phyloP scores from a whole-genome alignment of 2,797 vertebrate genomes.

The Tamandua tetradactyla region DNA sequence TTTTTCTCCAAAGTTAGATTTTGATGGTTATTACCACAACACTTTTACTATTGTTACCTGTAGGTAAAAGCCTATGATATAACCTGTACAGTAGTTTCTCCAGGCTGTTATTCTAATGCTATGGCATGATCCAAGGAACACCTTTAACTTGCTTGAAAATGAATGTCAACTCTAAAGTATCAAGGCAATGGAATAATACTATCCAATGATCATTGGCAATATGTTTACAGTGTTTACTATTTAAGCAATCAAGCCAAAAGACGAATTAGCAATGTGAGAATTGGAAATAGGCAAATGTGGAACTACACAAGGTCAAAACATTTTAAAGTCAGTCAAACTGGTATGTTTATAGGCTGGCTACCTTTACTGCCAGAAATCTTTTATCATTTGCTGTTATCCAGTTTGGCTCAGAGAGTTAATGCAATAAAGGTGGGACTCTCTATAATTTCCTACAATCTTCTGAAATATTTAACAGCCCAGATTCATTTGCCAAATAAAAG shows the following conservation, averaged over 20 bases:
- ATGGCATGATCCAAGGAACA: not conserved
- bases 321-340: not conserved
- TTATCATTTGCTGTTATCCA: not conserved
- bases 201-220: not conserved
- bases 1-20: not conserved
- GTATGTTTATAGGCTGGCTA: not conserved
- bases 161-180: not conserved
- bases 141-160: not conserved
- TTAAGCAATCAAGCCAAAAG: not conserved
- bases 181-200: not conserved
- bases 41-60: not conserved
- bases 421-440: not conserved
- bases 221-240: not conserved
- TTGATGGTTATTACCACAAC: not conserved
- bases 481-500: conserved; percentile 33
- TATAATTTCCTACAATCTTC: not conserved
- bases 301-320: not conserved
- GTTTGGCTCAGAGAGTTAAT: not conserved
- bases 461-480: conserved; percentile 29
- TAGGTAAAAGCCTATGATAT: not conserved
- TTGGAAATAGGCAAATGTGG: not conserved
- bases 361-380: not conserved
- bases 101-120: not conserved
- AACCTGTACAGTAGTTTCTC: not conserved
- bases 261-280: not conserved